Percentiles rank a stretch among this genome's conserved stretches.
phyloP scores from a whole-genome alignment of 2,797 vertebrate genomes.

The Carduelis carduelis region DNA sequence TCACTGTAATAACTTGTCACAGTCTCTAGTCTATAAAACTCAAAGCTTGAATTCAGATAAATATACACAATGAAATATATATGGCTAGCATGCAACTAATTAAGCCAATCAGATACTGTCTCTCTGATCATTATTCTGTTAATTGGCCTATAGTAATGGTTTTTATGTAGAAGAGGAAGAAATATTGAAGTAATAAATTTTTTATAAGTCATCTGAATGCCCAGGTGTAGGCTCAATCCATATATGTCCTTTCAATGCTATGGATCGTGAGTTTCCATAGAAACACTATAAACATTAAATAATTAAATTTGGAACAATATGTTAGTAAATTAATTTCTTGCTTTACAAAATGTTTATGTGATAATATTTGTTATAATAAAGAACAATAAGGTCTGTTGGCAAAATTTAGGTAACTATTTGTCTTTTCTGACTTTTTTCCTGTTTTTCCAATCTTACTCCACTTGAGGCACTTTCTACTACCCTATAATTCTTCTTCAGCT shows the following conservation, averaged over 20 bases:
- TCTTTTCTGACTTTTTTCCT: background rate
- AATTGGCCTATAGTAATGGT: background rate
- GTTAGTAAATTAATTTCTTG: background rate
- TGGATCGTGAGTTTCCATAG: background rate
- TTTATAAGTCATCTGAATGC: background rate
- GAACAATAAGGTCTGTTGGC: background rate
- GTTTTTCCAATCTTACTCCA: background rate
- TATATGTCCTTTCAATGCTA: accelerated
- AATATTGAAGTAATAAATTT: background rate
- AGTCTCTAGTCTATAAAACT: background rate
- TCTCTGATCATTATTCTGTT: background rate
- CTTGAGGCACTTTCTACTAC: background rate
- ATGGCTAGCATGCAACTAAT: background rate
- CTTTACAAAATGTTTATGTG: background rate
- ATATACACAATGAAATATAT: background rate
- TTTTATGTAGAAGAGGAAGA: background rate
- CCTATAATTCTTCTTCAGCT: background rate
- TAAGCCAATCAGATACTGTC: background rate
- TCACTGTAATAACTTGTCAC: background rate
- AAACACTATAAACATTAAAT: background rate
- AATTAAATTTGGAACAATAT: background rate
- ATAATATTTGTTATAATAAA: background rate
- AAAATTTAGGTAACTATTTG: background rate
- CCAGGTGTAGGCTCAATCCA: background rate
- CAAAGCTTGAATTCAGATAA: background rate